phyloP scores from a whole-genome alignment of 2,888 invertebrate species.

The Dermolepida albohirtum region DNA sequence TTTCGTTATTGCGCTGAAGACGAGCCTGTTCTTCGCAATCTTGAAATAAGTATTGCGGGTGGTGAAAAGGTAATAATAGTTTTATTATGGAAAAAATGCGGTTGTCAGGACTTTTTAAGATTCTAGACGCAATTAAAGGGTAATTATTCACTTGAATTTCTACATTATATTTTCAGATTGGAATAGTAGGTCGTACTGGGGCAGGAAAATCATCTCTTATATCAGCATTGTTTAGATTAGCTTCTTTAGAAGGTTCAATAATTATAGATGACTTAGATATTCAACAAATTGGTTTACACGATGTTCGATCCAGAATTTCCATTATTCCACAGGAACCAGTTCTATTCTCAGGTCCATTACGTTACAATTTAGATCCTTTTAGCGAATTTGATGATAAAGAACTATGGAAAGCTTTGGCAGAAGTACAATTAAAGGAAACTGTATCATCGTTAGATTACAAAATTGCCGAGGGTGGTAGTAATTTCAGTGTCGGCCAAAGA shows the following conservation, averaged over 20 bases:
- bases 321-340: conserved; percentile 70
- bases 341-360: conserved; percentile 79
- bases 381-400: conserved; percentile 76
- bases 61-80: conserved; percentile 79
- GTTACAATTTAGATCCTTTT: conserved; percentile 88
- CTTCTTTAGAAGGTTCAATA: conserved; percentile 81
- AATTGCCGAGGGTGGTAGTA: conserved; percentile 83
- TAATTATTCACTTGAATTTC: too few species aligned
- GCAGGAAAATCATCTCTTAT: conserved; percentile 88
- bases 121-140: too few species aligned
- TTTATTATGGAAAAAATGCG: too few species aligned
- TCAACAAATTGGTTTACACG: conserved; percentile 77
- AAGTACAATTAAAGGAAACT: conserved; percentile 79
- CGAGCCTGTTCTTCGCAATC: conserved; percentile 77
- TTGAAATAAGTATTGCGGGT: conserved; percentile 72
- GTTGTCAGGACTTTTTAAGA: too few species aligned
- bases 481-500: conserved; percentile 89
- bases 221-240: conserved; percentile 84
- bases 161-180: conserved; percentile 68
- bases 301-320: conserved; percentile 82
- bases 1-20: conserved; percentile 73
- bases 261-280: conserved; percentile 82
- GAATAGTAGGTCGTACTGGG: conserved; percentile 88
- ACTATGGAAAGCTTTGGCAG: conserved; percentile 81
- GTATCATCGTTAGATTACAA: conserved; percentile 73